Evolutionary conservation across 2,113 vertebrate genomes (phyloP), one percentile per base, ranked within the genome.

Genomic region (Osmerus mordax): DNA sequence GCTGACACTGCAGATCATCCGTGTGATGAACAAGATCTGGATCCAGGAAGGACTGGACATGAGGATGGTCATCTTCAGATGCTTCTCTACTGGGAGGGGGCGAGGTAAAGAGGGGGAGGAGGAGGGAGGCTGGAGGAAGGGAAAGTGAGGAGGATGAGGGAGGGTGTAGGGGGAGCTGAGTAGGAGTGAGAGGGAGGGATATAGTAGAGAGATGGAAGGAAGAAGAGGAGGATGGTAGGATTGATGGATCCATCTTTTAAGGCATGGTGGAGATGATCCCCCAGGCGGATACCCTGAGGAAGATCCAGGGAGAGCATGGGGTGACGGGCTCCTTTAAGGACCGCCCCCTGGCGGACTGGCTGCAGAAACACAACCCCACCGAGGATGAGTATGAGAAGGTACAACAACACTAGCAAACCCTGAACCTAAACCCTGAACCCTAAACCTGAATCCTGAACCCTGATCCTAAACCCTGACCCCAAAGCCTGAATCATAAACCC

Each of bases 181-280:
- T 19, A 16, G 12, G 18, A 12, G 18, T 9, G 14, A 29, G 36
- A 41, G 64, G 18, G 13, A 32, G 12, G 13, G 25, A 32, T 29
- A 55, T 28, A 54, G 55, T 18, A 19, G 55, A 15, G 15, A 65
- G n/a, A 18, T 63, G 28, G 3, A 19, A 9, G 41, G 60, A 23
- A 9, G 64, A 7, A 14, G 18, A 32, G 53, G 12, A 12, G 32
- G 23, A 47, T 47, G 41, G 41, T 47, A 47, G 41, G 41, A 47
- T 47, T 47, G 7, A 47, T 47, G 7, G 41, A 47, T 68, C 32
- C 29, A 0, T 41, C 15, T 41, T n/a, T 18, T 15, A 83, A 97
- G 96, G 96, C 15, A 96, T 99, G 97, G 97, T 99, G 77, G 97
- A 99, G 91, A 95, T 99, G 96, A 98, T 99, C 80, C 96, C 97